phyloP scores from a whole-genome alignment of 2,888 invertebrate species.

The Hydrotaea cyrtoneurina region DNA sequence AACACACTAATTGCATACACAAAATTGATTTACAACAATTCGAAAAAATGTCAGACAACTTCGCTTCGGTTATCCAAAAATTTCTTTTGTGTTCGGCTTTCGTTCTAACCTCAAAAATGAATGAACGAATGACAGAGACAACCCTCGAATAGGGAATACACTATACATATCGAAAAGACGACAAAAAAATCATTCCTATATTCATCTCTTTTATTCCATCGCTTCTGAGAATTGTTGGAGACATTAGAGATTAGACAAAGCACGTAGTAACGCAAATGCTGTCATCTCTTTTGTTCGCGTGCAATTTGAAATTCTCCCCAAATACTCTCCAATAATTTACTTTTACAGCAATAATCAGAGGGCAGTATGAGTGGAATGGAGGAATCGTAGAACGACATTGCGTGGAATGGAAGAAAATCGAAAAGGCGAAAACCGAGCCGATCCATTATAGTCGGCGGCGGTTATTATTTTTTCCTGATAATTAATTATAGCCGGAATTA shows the following conservation, averaged over 20 bases:
- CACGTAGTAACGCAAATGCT: background rate
- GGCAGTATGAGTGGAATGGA: too few species aligned
- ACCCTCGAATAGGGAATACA: background rate
- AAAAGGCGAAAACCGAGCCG: too few species aligned
- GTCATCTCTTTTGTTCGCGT: background rate
- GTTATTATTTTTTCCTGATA: too few species aligned
- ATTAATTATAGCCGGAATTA: too few species aligned
- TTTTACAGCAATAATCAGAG: too few species aligned
- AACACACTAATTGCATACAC: slow-evolving; percentile 77
- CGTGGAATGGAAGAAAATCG: too few species aligned
- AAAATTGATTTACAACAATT: slow-evolving; percentile 78
- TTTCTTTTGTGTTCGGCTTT: slow-evolving; percentile 75
- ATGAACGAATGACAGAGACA: background rate
- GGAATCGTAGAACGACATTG: too few species aligned
- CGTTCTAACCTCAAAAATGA: slow-evolving; percentile 63
- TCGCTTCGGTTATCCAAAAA: slow-evolving; percentile 74
- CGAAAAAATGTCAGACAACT: slow-evolving; percentile 64
- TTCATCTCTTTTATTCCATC: too few species aligned
- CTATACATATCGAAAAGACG: background rate
- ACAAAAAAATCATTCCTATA: slow-evolving; percentile 51
- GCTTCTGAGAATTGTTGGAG: too few species aligned
- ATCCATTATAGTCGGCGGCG: too few species aligned
- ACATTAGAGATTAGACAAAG: too few species aligned
- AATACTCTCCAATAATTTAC: background rate
- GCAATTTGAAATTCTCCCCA: background rate